A percentile compares a stretch with the other conserved stretches of the same genome.
Conservation (phyloP, 2,113 vertebrate species). For the Hyperopisus bebe region DNA sequence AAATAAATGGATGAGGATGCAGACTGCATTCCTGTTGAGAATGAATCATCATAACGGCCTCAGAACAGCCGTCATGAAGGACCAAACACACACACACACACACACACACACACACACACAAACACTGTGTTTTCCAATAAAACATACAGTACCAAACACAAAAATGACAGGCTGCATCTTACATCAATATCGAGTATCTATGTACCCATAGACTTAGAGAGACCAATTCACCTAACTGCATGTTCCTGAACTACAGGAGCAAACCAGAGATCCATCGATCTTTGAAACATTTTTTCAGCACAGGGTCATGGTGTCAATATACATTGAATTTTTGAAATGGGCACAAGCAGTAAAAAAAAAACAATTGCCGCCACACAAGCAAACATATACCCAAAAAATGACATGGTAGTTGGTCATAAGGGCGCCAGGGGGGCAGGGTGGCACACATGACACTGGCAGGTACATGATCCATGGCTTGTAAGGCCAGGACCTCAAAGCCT, state of each 20-base stretch:
- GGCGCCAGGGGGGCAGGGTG: not conserved
- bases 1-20: constrained; percentile 21
- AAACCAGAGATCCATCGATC: not conserved
- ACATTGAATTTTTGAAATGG: not conserved
- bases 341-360: not conserved
- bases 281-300: not conserved
- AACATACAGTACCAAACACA: not conserved
- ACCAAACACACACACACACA: not conserved
- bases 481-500: constrained; percentile 24
- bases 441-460: not conserved
- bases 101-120: not conserved
- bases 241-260: not conserved
- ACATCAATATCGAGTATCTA: not conserved
- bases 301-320: not conserved
- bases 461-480: not conserved
- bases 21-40: constrained; percentile 23
- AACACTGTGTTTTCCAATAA: not conserved
- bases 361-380: not conserved
- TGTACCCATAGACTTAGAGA: not conserved
- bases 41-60: constrained; percentile 10
- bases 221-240: not conserved
- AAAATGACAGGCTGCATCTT: not conserved
- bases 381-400: not conserved
- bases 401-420: not conserved
- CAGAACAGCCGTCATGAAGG: constrained; percentile 3